Evolutionary conservation across 2,888 invertebrate genomes (phyloP).

Genomic region (Heliconius hortense): DNA sequence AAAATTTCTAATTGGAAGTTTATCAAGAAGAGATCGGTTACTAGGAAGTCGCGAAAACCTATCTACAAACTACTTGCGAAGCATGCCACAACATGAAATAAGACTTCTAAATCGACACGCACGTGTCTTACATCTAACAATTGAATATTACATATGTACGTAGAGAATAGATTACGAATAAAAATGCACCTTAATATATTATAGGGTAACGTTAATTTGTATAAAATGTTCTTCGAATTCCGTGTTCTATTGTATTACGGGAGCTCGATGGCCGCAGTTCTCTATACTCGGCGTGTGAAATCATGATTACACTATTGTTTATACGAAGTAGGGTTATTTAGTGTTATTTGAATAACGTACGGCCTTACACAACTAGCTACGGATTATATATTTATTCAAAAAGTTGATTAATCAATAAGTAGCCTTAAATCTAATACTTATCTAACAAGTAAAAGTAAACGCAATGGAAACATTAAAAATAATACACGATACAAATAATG

Average conservation of each 20-base stretch:
- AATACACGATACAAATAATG: conserved; percentile 55
- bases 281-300: not conserved
- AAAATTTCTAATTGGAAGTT: conserved; percentile 76
- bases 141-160: conserved; percentile 55
- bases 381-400: conserved; percentile 72
- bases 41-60: conserved; percentile 79
- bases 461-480: conserved; percentile 66
- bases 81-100: conserved; percentile 75
- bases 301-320: conserved; percentile 37
- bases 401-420: conserved; percentile 73
- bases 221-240: conserved; percentile 64
- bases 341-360: conserved; percentile 47
- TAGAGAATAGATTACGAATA: conserved; percentile 74
- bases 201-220: conserved; percentile 56
- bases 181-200: conserved; percentile 75
- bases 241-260: conserved; percentile 46
- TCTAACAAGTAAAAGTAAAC: conserved; percentile 70
- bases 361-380: conserved; percentile 65
- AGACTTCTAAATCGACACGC: conserved; percentile 74
- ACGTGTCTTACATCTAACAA: conserved; percentile 69
- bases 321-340: conserved; percentile 28
- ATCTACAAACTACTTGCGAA: conserved; percentile 77
- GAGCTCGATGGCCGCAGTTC: conserved; percentile 15
- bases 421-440: conserved; percentile 66
- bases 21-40: conserved; percentile 70